These are phyloP conservation scores for Laupala kohalensis DNA, from an alignment of 1,140 invertebrate species.

Conservation along the genomic window DNA sequence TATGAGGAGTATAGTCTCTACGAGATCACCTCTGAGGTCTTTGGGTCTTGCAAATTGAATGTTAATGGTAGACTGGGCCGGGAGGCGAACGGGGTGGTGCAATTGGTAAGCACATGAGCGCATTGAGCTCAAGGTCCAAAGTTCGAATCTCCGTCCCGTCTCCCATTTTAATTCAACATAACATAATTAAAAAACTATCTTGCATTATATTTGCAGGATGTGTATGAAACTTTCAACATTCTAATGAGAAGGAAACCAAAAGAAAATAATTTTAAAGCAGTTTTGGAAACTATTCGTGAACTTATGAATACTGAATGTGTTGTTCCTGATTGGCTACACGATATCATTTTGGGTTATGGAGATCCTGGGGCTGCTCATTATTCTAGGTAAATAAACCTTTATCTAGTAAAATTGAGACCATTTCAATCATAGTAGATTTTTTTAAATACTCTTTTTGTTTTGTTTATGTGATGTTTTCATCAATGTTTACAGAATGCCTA, in stretches of 20 bases:
- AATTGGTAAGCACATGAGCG: no score
- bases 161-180: no score
- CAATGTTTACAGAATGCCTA: slow-evolving; percentile 47
- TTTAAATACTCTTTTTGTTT: slow-evolving; percentile 1
- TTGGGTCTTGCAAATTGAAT: no score
- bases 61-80: no score
- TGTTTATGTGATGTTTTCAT: slow-evolving; percentile 1
- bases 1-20: no score
- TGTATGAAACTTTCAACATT: slow-evolving; percentile 96
- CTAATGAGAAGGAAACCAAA: slow-evolving; percentile 95
- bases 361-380: slow-evolving; percentile 94
- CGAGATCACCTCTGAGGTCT: no score
- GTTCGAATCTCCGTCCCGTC: no score
- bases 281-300: slow-evolving; percentile 94
- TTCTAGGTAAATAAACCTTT: slow-evolving; percentile 59
- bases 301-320: slow-evolving; percentile 99
- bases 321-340: slow-evolving; percentile 96
- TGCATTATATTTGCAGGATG: slow-evolving; percentile 58
- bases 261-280: slow-evolving; percentile 99
- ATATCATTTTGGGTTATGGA: slow-evolving; percentile 95
- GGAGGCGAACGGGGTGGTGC: no score
- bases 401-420: no score
- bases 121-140: no score
- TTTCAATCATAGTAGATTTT: not conserved
- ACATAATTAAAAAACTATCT: no score